Evolutionary conservation across 2,888 invertebrate species (phyloP).

Genomic region (Drosophila borealis): DNA sequence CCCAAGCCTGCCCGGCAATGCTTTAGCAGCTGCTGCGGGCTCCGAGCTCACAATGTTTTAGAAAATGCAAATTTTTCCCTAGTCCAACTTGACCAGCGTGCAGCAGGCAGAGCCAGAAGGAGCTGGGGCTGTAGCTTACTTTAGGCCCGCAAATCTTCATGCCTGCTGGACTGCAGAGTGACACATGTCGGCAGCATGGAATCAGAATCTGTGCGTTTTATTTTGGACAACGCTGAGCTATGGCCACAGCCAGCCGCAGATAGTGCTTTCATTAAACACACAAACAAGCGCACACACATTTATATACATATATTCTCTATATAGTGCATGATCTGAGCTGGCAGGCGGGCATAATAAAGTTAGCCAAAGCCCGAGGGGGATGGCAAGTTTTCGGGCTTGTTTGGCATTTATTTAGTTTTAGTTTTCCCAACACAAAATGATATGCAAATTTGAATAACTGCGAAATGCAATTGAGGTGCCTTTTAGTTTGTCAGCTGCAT

Average conservation of each 20-base stretch:
- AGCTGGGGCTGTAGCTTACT: slow-evolving; percentile 29
- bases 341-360: slow-evolving; percentile 70
- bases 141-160: slow-evolving; percentile 79
- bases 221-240: slow-evolving; percentile 65
- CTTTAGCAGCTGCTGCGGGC: slow-evolving; percentile 53
- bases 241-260: slow-evolving; percentile 65
- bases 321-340: slow-evolving; percentile 36
- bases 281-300: slow-evolving; percentile 5
- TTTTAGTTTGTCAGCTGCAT: slow-evolving; percentile 53
- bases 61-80: slow-evolving; percentile 82
- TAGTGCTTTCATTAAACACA: slow-evolving; percentile 58
- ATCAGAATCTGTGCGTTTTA: slow-evolving; percentile 77
- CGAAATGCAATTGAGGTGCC: slow-evolving; percentile 80
- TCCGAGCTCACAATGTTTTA: slow-evolving; percentile 62
- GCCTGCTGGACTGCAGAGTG: slow-evolving; percentile 81
- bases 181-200: slow-evolving; percentile 84
- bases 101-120: slow-evolving; percentile 16
- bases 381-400: slow-evolving; percentile 70
- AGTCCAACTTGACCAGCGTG: slow-evolving; percentile 38
- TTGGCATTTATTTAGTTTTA: slow-evolving; percentile 80
- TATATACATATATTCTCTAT: slow-evolving; percentile 16
- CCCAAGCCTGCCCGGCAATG: slow-evolving; percentile 19
- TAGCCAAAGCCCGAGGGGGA: slow-evolving; percentile 40
- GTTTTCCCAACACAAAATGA: slow-evolving; percentile 59
- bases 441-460: slow-evolving; percentile 80